Base-by-base conservation (phyloP, 2,888 invertebrate genomes). In the Cerceris rybyensis region DNA sequence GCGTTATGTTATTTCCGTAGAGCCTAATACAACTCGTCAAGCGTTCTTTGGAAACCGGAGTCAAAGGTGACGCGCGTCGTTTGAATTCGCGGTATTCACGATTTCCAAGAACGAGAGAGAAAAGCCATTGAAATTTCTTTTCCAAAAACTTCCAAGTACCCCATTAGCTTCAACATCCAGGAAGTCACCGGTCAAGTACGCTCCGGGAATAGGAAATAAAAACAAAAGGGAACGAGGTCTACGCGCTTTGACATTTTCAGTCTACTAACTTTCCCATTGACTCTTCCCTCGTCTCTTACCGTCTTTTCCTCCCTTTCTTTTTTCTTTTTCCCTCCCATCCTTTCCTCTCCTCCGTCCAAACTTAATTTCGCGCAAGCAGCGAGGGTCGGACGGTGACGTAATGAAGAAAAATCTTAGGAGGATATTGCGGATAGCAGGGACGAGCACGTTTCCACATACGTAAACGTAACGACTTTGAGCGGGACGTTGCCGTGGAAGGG, bases 331-430 rank as follows among this genome's bases (percentile, higher is more conserved):
- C 39, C 46, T 11, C 11, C 9, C 41, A 54, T 64, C 63, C 41
- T 52, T 72, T 54, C 73, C 57, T 75, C 55, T 57, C 70, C 70
- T 50, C 17, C 59, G 68, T 16, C 65, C 76, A 70, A 77, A 83
- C 75, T 85, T 83, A 81, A 85, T 85, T 80, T 78, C 78, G 61
- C 74, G 57, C 17, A 57, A 50, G 57, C 46, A 50, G 61, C 54
- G 69, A 16, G 73, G 63, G 75, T 61, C 78, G 65, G 63, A 61
- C 74, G 72, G 63, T 60, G 82, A 70, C 70, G 80, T 83, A 86
- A 86, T 71, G 84, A 85, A 86, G 86, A 86, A 82, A 84, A 82
- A 84, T 86, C 80, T 78, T 67, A 54, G 81, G 50, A 78, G 76
- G 78, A 76, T 81, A 75, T 77, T 70, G 73, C 63, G 75, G 71